Evolutionary conservation across 2,797 vertebrate genomes (phyloP).

Genomic region (Malacoctenus gilli): DNA sequence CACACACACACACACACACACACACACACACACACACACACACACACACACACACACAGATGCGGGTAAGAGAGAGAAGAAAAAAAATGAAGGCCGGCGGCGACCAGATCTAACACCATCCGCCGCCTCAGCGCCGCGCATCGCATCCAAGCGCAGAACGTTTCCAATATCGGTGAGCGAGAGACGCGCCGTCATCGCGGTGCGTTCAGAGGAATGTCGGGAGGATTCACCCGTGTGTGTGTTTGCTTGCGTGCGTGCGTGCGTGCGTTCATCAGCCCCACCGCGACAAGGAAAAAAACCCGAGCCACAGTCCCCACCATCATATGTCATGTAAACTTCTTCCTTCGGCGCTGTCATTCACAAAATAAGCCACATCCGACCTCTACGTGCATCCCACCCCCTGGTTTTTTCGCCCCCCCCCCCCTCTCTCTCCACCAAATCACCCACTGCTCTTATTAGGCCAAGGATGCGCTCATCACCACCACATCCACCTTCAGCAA

Average conservation of each 20-base stretch:
- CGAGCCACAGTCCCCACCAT: not conserved
- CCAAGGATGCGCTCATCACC: slow-evolving; percentile 58
- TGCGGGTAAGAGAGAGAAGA: slow-evolving; percentile 1
- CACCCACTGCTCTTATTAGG: slow-evolving; percentile 43
- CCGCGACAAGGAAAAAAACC: not conserved
- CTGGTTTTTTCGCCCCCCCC: not conserved
- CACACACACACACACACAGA: slow-evolving; percentile 1
- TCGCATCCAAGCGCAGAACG: slow-evolving; percentile 41
- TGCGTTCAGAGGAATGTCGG: slow-evolving; percentile 67
- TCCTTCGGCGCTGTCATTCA: slow-evolving; percentile 61
- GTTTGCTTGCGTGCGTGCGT: too few relatives aligned
- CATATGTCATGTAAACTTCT: slow-evolving; percentile 60
- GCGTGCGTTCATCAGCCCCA: too few relatives aligned
- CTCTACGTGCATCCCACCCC: slow-evolving; percentile 25
- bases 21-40: slow-evolving; percentile 12
- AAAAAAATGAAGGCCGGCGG: slow-evolving; percentile 49
- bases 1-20: slow-evolving; percentile 1
- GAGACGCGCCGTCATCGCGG: slow-evolving; percentile 69
- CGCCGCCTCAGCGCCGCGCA: slow-evolving; percentile 30
- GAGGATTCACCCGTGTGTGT: slow-evolving; percentile 54
- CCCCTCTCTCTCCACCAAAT: slow-evolving; percentile 14
- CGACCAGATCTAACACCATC: slow-evolving; percentile 52
- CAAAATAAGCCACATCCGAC: slow-evolving; percentile 58
- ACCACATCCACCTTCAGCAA: slow-evolving; percentile 46
- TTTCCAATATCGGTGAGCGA: slow-evolving; percentile 38